Evolutionary conservation across 2,113 vertebrate genomes (phyloP), one percentile per base, ranked within the genome.

Genomic region (Stigmatopora argus): DNA sequence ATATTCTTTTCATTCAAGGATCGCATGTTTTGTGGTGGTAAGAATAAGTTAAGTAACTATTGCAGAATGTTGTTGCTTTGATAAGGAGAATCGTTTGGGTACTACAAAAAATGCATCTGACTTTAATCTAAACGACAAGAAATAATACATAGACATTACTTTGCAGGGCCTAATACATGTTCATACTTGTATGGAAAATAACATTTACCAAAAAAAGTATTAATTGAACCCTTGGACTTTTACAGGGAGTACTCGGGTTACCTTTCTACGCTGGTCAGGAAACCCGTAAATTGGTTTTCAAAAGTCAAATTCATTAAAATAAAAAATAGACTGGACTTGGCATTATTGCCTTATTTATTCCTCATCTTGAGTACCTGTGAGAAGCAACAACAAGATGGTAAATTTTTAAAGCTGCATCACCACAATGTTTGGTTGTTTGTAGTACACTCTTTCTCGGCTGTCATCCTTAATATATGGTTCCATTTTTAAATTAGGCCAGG

Each of bases 401-500:
- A 15, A 60, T 60, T 44, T 60, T 35, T 44, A 21, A 45, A 45
- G 19, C 41, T 61, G 38, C 38, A 44, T 13, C 19, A 8, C 59
- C 1, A 19, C 44, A 45, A 14, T 23, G 59, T 45, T 61, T 61
- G 59, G 53, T 56, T 56, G 23, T 31, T 31, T 31, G 26, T 31
- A 31, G 26, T 56, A 56, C 15, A 56, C 23, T 13, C 53, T 31
- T 56, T 12, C 41, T 61, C 41, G 23, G 18, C 19, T 45, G 59
- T 45, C 59, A 45, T 45, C 38, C 41, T 21, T 61, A 41, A 61
- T 61, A 45, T 61, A 61, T 46, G 10, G 41, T 21, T 14, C 59
- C 19, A 23, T 61, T 45, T 61, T 61, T 61, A 61, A 61, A 61
- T 61, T 45, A 61, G 59, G 19, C 59, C 59, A 61, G 18, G 59